Evolutionary conservation across 2,113 vertebrate genomes (phyloP), one percentile per base, ranked within the genome.

Genomic region (Phalacrocorax aristotelis): DNA sequence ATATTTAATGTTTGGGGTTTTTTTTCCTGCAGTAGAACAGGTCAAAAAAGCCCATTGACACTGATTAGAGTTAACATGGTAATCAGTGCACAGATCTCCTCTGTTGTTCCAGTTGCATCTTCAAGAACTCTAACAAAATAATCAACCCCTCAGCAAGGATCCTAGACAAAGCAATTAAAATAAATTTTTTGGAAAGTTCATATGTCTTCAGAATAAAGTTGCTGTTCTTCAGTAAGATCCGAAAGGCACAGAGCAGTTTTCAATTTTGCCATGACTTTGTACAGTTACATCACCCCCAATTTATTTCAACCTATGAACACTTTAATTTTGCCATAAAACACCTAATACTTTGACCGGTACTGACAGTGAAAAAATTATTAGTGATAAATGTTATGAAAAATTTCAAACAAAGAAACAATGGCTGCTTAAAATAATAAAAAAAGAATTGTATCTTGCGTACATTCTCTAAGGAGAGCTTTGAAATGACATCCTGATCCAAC

Each of bases 191-290:
- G 11, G 32, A 48, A 74, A 26, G 55, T 38, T 75, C 48, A 4
- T 15, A 4, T 15, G 38, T 42, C 68, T 36, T 65, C 75, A 95
- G 40, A 94, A 78, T 11, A 78, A n/a, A 92, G 70, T 3, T 60
- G 57, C 85, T 75, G 75, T 7, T 97, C 90, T 89, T 84, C 78
- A 85, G 49, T 9, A 66, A 62, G 40, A 15, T 10, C 32, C 34
- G 38, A 60, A 62, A 68, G 34, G 30, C 38, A 84, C 22, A 58
- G 49, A 87, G 32, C 42, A 68, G 54, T 10, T 89, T 69, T 80
- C 38, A 81, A 7, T 66, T 94, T 77, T 92, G 93, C 27, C 94
- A 90, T 88, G 85, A 87, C 55, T 88, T 46, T 57, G 74, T 30
- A 89, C 11, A 87, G 34, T 81, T 87, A 76, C 38, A 86, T 29